Evolutionary conservation across 1,140 invertebrate genomes (phyloP), one percentile per base, ranked within the genome.

Genomic region (Onthophagus taurus): DNA sequence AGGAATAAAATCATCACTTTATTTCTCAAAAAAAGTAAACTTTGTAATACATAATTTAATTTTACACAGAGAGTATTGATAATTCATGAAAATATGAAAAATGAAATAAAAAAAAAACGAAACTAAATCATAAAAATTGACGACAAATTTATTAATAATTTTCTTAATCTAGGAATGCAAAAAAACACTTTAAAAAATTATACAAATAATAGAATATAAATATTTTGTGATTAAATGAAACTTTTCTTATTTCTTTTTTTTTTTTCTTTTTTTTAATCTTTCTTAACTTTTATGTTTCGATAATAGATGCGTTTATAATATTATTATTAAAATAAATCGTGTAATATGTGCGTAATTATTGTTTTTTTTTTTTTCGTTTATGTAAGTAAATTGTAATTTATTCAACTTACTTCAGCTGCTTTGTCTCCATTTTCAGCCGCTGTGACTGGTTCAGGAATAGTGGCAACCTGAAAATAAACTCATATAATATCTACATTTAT

Each of bases 401-500:
- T 11, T n/a, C 6, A 14, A 16, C 26, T 19, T 29, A 26, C 38
- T 30, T 41, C 38, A 41, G 38, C 14, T 11, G 11, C 21, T 30
- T 30, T 41, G 9, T 41, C 38, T 41, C 38, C 38, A 29, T 43
- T 37, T 37, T 44, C 43, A 29, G 43, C 30, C 12, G 14, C 18
- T 14, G 31, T 7, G 4, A 20, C 17, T 18, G 11, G 19, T 18
- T 44, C 43, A 19, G 43, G 13, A 7, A 21, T 17, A 8, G 33
- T n/a, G 9, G 37, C n/a, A 14, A 44, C 43, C 43, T 44, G 35
- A 24, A 44, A 44, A n/a, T 5, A 23, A 7, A 44, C 6, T 36
- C 17, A 12, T 14, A 4, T 31, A 42, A 42, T 26, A 42, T 7
- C 11, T 29, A 11, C 12, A 16, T 30, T 20, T 14, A 34, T 34